Evolutionary conservation across 2,113 vertebrate genomes (phyloP), one percentile per base, ranked within the genome.

Genomic region (Equus quagga): DNA sequence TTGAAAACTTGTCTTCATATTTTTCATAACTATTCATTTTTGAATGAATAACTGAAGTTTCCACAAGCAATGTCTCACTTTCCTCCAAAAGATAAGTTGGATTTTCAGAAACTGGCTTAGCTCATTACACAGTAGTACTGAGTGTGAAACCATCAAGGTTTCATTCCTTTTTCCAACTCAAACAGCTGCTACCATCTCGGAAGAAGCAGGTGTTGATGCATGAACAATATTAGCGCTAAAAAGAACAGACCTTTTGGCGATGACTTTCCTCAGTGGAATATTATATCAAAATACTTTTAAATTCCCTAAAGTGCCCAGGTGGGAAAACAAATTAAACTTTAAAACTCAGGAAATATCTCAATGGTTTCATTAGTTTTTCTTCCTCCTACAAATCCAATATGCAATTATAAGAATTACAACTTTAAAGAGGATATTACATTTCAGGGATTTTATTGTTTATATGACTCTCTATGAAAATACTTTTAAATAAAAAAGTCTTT

Each of bases 291-390:
- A 97, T 5, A 93, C 89, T 85, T 96, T 28, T 9, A 98, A 84
- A 99, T 98, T 98, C 96, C 96, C 92, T 90, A 85, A 98, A 99
- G 97, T 97, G 95, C n/a, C 97, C 98, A 98, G 90, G 96, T 98
- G 97, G 98, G 97, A 98, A 98, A 94, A 8, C 72, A 98, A 97
- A 94, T 94, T 97, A 97, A 98, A 98, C 72, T 64, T 76, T 96
- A 87, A 96, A 96, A 82, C 60, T 2, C 26, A 75, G 94, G 93
- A 86, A 96, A 90, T 87, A 92, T 75, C 62, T 85, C 86, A 83
- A 17, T 89, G 70, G 54, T 36, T n/a, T 94, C 56, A 95, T 94
- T 67, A 96, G 70, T 33, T 60, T 18, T 92, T 24, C 6, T 83
- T 97, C 13, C 0, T 13, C 23, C 41, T 94, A 79, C 51, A 92